These are phyloP conservation scores for Callimorpha dominula DNA, from an alignment of 2,888 invertebrate genomes.

Conservation along the genomic window DNA sequence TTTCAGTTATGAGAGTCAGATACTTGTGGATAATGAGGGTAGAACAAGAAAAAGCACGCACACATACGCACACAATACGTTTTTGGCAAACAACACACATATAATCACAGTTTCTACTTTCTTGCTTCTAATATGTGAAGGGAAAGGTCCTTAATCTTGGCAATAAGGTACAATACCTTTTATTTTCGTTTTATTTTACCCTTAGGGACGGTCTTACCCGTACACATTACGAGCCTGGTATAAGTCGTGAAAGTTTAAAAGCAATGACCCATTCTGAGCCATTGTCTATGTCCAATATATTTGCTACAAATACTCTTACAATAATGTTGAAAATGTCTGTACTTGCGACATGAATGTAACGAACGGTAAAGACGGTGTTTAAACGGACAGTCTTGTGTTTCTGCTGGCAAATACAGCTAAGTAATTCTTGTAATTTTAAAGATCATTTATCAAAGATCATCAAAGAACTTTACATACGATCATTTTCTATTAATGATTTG, in stretches of 20 bases:
- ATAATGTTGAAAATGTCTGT: neutral
- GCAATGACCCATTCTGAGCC: neutral
- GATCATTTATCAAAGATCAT: too few relatives aligned
- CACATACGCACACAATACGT: neutral
- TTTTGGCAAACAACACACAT: neutral
- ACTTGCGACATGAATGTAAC: neutral
- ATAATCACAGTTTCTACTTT: neutral
- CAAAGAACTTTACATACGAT: too few relatives aligned
- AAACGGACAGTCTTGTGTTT: too few relatives aligned
- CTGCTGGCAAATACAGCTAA: too few relatives aligned
- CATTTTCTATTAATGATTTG: too few relatives aligned
- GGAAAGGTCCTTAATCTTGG: conserved; percentile 1
- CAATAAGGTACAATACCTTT: conserved; percentile 1
- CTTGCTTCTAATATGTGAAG: neutral
- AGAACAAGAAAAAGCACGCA: neutral
- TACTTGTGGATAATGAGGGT: neutral
- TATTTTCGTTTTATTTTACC: neutral
- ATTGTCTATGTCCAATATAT: neutral
- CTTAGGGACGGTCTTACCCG: neutral
- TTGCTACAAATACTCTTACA: neutral
- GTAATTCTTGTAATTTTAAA: too few relatives aligned
- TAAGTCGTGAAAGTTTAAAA: conserved; percentile 1
- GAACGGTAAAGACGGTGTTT: too few relatives aligned
- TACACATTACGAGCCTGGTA: neutral
- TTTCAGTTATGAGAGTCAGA: neutral